phyloP scores from a whole-genome alignment of 2,113 vertebrate genomes.

The Ovibos moschatus region DNA sequence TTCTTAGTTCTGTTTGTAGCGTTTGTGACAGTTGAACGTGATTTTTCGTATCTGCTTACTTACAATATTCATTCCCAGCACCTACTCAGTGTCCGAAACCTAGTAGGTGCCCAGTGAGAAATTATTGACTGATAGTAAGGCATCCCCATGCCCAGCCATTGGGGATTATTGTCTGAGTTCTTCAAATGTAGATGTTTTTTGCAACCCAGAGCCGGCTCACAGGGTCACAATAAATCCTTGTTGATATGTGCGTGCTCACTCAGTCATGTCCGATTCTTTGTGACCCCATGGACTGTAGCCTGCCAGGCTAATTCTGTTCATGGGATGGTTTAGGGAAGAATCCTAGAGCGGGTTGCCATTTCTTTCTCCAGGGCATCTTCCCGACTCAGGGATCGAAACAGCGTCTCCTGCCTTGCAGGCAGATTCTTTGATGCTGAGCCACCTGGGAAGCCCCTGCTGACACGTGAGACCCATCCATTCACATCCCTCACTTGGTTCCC shows the following conservation, averaged over 20 bases:
- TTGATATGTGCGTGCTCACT: not conserved
- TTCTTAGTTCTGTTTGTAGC: not conserved
- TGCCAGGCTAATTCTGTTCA: not conserved
- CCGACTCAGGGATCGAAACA: not conserved
- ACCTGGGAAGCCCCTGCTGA: not conserved
- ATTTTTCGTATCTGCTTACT: not conserved
- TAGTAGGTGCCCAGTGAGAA: not conserved
- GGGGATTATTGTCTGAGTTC: not conserved
- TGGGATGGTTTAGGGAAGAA: not conserved
- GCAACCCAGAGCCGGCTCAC: not conserved
- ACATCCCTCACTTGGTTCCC: not conserved
- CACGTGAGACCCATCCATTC: not conserved
- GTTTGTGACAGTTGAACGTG: not conserved
- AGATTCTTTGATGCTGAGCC: not conserved
- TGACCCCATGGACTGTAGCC: not conserved
- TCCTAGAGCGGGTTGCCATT: not conserved
- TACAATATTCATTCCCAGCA: not conserved
- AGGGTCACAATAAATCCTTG: not conserved
- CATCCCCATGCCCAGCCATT: not conserved
- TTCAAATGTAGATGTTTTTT: not conserved
- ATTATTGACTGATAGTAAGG: not conserved
- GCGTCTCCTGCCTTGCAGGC: not conserved
- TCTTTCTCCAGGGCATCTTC: not conserved
- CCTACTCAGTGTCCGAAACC: not conserved
- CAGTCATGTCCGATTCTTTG: not conserved